Evolutionary conservation across 1,140 invertebrate genomes (phyloP).

Genomic region (Cotesia typhae): DNA sequence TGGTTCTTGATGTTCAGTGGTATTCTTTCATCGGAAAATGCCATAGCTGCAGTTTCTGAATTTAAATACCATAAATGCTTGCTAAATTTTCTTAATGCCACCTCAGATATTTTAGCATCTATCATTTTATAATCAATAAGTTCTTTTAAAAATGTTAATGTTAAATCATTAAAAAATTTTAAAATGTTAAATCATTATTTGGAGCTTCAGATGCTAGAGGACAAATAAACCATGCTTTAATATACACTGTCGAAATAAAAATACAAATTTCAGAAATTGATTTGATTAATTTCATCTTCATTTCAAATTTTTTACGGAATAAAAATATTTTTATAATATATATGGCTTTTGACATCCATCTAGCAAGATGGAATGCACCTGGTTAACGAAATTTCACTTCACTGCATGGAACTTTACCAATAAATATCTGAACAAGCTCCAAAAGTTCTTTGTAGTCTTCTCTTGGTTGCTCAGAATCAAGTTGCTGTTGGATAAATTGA

Average conservation of each 20-base stretch:
- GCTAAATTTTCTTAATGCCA: conserved; percentile 36
- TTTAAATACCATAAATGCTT: conserved; percentile 41
- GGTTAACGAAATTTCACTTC: conserved; percentile 53
- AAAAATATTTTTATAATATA: conserved; percentile 55
- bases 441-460: conserved; percentile 58
- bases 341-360: conserved; percentile 54
- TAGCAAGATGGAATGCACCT: conserved; percentile 54
- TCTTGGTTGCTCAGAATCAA: conserved; percentile 14
- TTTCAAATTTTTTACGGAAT: conserved; percentile 42
- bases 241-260: conserved; percentile 38
- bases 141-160: conserved; percentile 41
- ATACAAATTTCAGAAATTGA: conserved; percentile 43
- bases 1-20: conserved; percentile 37
- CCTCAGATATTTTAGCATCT: conserved; percentile 33
- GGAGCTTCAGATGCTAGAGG: conserved; percentile 39
- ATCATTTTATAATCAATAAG: conserved; percentile 36
- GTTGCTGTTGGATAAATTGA: conserved; percentile 1
- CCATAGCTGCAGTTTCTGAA: conserved; percentile 37
- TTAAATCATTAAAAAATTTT: too few relatives aligned
- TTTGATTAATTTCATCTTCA: conserved; percentile 38
- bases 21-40: conserved; percentile 42
- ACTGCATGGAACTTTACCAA: conserved; percentile 50
- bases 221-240: conserved; percentile 41
- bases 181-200: conserved; percentile 42
- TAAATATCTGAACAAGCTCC: conserved; percentile 55